Evolutionary conservation across 2,113 vertebrate species (phyloP), one percentile per base, ranked within the genome.

Genomic region (Euleptes europaea): DNA sequence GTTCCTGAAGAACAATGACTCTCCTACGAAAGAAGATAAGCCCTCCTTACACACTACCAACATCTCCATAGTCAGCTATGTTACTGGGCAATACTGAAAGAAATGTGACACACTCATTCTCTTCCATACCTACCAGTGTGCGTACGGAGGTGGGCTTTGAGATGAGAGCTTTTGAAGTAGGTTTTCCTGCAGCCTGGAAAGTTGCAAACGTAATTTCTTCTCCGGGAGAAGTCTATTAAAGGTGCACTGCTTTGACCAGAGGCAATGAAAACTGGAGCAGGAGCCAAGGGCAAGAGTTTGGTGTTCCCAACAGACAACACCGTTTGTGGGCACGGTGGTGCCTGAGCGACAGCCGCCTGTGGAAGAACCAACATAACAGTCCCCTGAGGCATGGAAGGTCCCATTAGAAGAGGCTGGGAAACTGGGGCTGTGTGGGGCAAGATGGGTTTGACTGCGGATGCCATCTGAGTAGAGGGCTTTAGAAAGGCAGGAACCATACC

Each of bases 141-240:
- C 1, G 98, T 99, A 88, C 99, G 97, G 77, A 99, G 98, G 91
- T 99, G 99, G 40, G 98, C 99, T 94, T 99, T 99, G 85, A 99
- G 98, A 92, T 99, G 99, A 1, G 99, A 99, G 60, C 99, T 99
- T 95, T 99, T 99, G 95, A 99, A 99, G 92, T 99, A 99, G 1
- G 98, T 99, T 94, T 99, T 99, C 93, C 97, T 97, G 95, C 99
- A 99, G 66, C 98, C 98, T 0, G 97, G 96, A 80, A 98, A 99
- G 93, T 88, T 97, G 86, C 99, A 99, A 21, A 99, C 91, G 0
- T 99, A 99, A 92, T 98, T 99, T 2, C 99, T 96, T 35, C 98
- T 94, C 82, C 99, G 96, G n/a, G 97, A 98, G 83, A 99, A 98
- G 94, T 99, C 98, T 38, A 97, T 85, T 92, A 98, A 97, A 31